phyloP scores from a whole-genome alignment of 2,113 vertebrate species.

The Macaca fascicularis region DNA sequence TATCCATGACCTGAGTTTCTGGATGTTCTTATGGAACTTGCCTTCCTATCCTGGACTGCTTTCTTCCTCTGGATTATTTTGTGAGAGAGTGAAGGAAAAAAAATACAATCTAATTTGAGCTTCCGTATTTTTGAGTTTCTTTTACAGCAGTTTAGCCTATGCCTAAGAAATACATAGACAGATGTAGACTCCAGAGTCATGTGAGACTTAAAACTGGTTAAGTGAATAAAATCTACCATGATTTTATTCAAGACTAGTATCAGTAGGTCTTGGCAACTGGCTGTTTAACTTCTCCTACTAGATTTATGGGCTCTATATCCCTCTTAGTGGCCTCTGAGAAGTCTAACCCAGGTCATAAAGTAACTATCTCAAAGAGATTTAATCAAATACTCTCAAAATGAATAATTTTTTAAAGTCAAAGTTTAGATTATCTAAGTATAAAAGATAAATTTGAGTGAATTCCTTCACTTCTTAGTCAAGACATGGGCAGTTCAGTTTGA shows the following conservation, averaged over 20 bases:
- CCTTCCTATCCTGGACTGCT: not conserved
- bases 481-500: not conserved
- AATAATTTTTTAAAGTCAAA: slow-evolving; percentile 20
- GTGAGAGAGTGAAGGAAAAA: not conserved
- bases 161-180: not conserved
- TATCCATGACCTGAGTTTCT: not conserved
- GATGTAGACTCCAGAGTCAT: not conserved
- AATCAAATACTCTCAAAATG: not conserved
- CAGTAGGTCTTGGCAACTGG: not conserved
- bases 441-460: slow-evolving; percentile 18
- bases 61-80: not conserved
- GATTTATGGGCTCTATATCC: not conserved
- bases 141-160: not conserved
- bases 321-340: not conserved
- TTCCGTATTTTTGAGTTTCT: not conserved
- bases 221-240: not conserved
- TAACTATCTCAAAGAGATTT: not conserved
- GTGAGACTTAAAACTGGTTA: not conserved
- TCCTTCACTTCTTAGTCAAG: slow-evolving; percentile 17
- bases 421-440: not conserved
- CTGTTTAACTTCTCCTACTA: not conserved
- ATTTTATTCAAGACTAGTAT: not conserved
- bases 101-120: not conserved
- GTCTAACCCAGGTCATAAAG: not conserved
- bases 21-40: not conserved